Conservation (phyloP, 2,888 invertebrate species). For the Troides oblongomaculatus region DNA sequence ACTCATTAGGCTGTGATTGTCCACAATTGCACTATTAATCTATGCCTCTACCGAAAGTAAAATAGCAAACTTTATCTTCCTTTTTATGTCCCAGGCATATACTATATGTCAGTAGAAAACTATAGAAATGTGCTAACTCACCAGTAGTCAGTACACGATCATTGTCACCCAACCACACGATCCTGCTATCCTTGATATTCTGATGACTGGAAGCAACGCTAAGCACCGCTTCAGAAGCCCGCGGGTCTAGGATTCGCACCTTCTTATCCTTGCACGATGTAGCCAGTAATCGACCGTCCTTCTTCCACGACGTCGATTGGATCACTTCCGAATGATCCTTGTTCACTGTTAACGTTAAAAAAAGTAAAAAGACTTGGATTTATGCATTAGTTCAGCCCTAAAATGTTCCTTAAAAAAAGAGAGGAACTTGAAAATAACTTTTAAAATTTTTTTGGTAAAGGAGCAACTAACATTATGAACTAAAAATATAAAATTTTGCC, state of each 20-base stretch:
- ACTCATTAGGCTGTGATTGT: too few relatives aligned
- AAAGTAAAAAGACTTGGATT: not conserved
- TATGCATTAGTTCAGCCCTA: too few relatives aligned
- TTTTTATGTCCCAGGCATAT: too few relatives aligned
- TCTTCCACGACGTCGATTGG: conserved; percentile 94
- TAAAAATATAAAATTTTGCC: too few relatives aligned
- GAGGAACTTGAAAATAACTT: too few relatives aligned
- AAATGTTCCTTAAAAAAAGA: too few relatives aligned
- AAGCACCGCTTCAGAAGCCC: conserved; percentile 80
- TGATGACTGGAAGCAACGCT: conserved; percentile 88
- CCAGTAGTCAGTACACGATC: conserved; percentile 92
- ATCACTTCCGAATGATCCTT: conserved; percentile 91
- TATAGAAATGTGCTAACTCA: conserved; percentile 34
- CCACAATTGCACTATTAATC: too few relatives aligned
- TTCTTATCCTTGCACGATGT: conserved; percentile 96
- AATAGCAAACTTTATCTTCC: too few relatives aligned
- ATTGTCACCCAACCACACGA: conserved; percentile 94
- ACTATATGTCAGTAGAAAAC: not conserved
- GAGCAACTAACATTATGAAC: too few relatives aligned
- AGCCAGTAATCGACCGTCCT: conserved; percentile 88
- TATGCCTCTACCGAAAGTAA: too few relatives aligned
- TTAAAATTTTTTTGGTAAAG: too few relatives aligned
- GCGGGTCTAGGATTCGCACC: conserved; percentile 91
- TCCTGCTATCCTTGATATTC: conserved; percentile 93
- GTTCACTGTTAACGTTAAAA: conserved; percentile 60